A percentile compares a stretch with the other conserved stretches of the same genome.
Conservation (phyloP, 2,797 vertebrate species). For the Brachyrhaphis roseni region DNA sequence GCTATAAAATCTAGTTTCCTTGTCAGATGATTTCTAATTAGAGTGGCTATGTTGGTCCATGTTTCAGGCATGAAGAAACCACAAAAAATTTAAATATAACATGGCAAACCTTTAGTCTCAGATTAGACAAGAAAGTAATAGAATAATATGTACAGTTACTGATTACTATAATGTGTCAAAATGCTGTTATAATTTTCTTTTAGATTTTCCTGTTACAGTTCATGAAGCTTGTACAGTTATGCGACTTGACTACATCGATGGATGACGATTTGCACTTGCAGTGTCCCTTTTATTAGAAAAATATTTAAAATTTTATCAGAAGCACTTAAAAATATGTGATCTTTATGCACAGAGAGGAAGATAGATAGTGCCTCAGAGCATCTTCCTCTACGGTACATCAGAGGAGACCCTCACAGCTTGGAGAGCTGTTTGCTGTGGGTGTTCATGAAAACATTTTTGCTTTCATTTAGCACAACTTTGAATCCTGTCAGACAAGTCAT, state of each 20-base stretch:
- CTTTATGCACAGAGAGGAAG: neutral
- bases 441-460: slow-evolving; percentile 23
- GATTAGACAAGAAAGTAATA: neutral
- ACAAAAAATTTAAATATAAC: neutral
- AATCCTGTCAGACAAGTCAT: slow-evolving; percentile 24
- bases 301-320: neutral
- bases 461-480: slow-evolving; percentile 32
- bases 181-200: neutral
- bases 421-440: slow-evolving; percentile 23
- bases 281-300: neutral
- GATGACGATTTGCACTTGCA: neutral
- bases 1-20: neutral
- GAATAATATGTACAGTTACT: neutral
- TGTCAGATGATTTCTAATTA: neutral
- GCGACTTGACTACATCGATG: neutral
- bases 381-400: slow-evolving; percentile 3
- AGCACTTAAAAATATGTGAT: neutral
- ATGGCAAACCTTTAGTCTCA: neutral
- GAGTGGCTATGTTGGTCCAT: neutral
- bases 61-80: neutral
- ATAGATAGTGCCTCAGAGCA: neutral
- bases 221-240: neutral
- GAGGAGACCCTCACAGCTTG: slow-evolving; percentile 12
- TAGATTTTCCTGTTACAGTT: neutral
- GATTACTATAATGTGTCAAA: neutral